Percentiles rank a stretch among this genome's conserved stretches.
Conservation (phyloP, 2,797 vertebrate species). For the Cynopterus sphinx region DNA sequence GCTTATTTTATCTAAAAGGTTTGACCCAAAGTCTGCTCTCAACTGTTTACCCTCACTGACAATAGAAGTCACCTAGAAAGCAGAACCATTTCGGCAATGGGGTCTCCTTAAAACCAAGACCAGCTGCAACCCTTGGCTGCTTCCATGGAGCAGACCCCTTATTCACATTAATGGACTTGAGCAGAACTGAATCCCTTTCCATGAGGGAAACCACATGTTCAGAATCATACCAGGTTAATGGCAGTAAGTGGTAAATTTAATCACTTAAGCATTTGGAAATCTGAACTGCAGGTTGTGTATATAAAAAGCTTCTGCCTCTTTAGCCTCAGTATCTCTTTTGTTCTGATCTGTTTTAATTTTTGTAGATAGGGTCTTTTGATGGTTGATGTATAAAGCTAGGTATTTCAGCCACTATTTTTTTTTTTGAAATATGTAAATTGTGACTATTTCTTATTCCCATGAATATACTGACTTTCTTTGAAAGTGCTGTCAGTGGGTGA, state of each 20-base stretch:
- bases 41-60: constrained; percentile 18
- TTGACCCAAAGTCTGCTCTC: neutral
- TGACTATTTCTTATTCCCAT: neutral
- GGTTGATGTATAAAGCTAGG: neutral
- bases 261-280: neutral
- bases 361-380: neutral
- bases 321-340: neutral
- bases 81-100: rapidly evolving
- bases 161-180: neutral
- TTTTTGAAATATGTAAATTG: neutral
- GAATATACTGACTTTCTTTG: neutral
- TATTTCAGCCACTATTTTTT: neutral
- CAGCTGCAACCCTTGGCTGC: neutral
- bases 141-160: neutral
- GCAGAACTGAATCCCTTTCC: neutral
- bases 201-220: neutral
- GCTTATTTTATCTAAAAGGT: constrained; percentile 43
- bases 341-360: neutral
- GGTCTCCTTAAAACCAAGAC: neutral
- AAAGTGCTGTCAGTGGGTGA: neutral
- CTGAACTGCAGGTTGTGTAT: neutral
- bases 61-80: constrained; percentile 41
- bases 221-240: neutral
- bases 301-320: neutral
- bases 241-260: neutral